These are phyloP conservation scores for Zaprionus camerounensis DNA, from an alignment of 1,140 invertebrate species.

Conservation along the genomic window DNA sequence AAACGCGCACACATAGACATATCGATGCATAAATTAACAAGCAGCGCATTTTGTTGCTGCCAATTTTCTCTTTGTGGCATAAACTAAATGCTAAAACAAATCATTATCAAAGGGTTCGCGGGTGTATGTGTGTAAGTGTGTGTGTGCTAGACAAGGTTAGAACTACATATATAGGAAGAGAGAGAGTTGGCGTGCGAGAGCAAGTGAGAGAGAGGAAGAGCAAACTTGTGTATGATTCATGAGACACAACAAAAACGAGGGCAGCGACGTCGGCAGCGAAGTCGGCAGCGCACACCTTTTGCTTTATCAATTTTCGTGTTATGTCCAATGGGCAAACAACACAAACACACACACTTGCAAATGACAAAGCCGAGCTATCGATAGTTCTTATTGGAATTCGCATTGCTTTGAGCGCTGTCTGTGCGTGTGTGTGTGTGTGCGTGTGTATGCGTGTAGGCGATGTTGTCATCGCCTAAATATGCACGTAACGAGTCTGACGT, in stretches of 20 bases:
- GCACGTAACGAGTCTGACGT: slow-evolving; percentile 9
- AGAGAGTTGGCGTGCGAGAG: neutral
- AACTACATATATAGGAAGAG: slow-evolving; percentile 4
- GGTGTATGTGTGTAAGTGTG: slow-evolving; percentile 3
- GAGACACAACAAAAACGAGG: slow-evolving; percentile 46
- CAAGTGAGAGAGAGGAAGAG: slow-evolving; percentile 13
- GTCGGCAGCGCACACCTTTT: slow-evolving; percentile 52
- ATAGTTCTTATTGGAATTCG: slow-evolving; percentile 52
- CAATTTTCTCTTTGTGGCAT: slow-evolving; percentile 49
- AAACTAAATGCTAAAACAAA: slow-evolving; percentile 30
- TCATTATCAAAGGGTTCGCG: slow-evolving; percentile 4
- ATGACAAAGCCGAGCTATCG: slow-evolving; percentile 46
- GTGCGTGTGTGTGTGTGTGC: slow-evolving; percentile 37
- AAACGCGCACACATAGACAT: slow-evolving; percentile 7
- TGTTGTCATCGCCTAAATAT: slow-evolving; percentile 77
- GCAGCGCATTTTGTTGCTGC: slow-evolving; percentile 17
- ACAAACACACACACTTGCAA: slow-evolving; percentile 19
- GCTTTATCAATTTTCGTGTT: slow-evolving; percentile 56
- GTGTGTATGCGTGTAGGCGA: slow-evolving; percentile 41
- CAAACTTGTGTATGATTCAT: slow-evolving; percentile 41
- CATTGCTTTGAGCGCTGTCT: slow-evolving; percentile 36
- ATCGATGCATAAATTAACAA: neutral
- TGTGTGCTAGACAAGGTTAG: slow-evolving; percentile 1
- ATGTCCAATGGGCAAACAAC: slow-evolving; percentile 24
- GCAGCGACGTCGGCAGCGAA: slow-evolving; percentile 38